Evolutionary conservation across 2,797 vertebrate species (phyloP).

Genomic region (Melanotaenia trifasciata): DNA sequence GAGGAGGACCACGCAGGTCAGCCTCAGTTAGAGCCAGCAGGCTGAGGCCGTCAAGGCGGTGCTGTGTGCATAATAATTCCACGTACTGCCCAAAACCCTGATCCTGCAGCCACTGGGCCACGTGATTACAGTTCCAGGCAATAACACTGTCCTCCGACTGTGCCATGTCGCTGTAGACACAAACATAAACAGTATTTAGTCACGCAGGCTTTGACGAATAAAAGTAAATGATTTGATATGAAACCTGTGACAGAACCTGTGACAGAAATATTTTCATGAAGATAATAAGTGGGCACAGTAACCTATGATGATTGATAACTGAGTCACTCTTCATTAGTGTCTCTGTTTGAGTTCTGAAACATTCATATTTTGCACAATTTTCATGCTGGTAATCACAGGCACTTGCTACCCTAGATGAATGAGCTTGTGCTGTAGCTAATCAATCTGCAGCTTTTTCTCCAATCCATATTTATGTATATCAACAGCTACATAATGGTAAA

Average conservation of each 20-base stretch:
- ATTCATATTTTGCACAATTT: neutral
- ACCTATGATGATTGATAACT: neutral
- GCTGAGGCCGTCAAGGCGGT: slow-evolving; percentile 91
- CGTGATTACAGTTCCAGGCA: slow-evolving; percentile 89
- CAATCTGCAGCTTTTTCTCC: too few species aligned
- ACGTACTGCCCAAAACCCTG: slow-evolving; percentile 93
- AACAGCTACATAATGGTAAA: neutral
- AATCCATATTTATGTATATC: too few species aligned
- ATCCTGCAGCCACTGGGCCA: slow-evolving; percentile 90
- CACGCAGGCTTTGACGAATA: neutral
- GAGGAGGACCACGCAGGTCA: slow-evolving; percentile 91
- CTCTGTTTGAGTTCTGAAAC: neutral
- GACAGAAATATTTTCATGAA: neutral
- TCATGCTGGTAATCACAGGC: neutral
- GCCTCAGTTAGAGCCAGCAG: slow-evolving; percentile 92
- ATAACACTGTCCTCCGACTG: slow-evolving; percentile 75
- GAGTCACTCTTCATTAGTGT: neutral
- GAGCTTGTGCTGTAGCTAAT: too few species aligned
- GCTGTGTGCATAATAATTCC: slow-evolving; percentile 88
- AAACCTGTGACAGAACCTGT: neutral
- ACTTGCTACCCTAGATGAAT: too few species aligned
- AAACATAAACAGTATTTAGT: slow-evolving; percentile 18
- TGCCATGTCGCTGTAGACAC: slow-evolving; percentile 70
- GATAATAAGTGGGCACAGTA: neutral
- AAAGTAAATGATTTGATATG: neutral